Percentiles rank a stretch among this genome's conserved stretches.
Conservation (phyloP, 2,113 vertebrate genomes). For the Haemorhous mexicanus region DNA sequence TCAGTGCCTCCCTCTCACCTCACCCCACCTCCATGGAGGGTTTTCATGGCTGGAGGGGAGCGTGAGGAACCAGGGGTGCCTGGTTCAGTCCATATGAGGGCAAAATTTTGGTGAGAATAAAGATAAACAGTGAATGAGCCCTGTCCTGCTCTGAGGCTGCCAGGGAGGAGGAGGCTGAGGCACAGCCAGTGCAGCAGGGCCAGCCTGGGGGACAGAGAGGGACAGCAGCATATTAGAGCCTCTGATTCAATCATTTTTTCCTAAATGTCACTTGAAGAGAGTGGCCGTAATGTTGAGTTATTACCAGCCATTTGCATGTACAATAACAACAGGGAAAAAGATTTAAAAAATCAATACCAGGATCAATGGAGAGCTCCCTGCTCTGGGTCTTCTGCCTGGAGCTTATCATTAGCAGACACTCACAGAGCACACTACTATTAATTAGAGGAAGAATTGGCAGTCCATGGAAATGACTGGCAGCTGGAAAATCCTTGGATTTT, state of each 20-base stretch:
- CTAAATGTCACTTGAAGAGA: slow-evolving; percentile 13
- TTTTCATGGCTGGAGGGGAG: not conserved
- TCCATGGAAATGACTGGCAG: not conserved
- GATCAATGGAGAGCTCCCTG: slow-evolving; percentile 50
- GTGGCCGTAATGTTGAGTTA: not conserved
- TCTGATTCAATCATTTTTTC: not conserved
- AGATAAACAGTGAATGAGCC: fast-evolving
- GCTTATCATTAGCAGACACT: slow-evolving; percentile 21
- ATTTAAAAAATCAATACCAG: slow-evolving; percentile 46
- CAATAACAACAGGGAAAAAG: slow-evolving; percentile 34
- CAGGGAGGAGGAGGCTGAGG: not conserved
- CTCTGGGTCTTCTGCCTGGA: not conserved
- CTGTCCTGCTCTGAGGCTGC: fast-evolving
- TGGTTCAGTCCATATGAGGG: not conserved
- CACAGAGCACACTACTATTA: not conserved
- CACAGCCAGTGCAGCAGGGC: fast-evolving
- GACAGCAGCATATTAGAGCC: not conserved
- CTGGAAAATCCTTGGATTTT: not conserved
- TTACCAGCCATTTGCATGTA: slow-evolving; percentile 59
- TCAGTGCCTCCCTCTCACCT: not conserved
- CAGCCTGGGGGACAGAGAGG: not conserved
- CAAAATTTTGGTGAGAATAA: not conserved
- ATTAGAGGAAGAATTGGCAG: slow-evolving; percentile 43
- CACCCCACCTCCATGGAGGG: fast-evolving
- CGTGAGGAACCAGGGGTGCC: not conserved